A percentile compares a stretch with the other conserved stretches of the same genome.
Evolutionary conservation across 2,797 vertebrate genomes (phyloP).

Genomic region (Ptychadena robeensis): DNA sequence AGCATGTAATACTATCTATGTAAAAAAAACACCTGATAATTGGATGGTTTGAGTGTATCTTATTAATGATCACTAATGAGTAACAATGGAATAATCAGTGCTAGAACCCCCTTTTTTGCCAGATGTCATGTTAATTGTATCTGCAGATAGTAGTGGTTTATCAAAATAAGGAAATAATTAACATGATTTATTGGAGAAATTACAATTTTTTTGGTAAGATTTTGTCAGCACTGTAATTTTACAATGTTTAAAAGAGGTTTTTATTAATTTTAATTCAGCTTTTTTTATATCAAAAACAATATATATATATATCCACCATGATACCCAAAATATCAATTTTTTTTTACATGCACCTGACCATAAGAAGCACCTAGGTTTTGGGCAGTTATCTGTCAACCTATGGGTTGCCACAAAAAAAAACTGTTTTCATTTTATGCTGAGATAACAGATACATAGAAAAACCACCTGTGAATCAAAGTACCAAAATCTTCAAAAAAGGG

Average conservation of each 20-base stretch:
- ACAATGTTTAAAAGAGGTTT: slow-evolving; percentile 45
- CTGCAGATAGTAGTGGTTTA: slow-evolving; percentile 70
- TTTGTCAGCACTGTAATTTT: slow-evolving; percentile 64
- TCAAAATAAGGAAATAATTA: slow-evolving; percentile 72
- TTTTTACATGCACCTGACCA: too few relatives aligned
- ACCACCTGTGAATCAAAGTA: too few relatives aligned
- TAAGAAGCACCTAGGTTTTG: too few relatives aligned
- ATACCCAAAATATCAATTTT: too few relatives aligned
- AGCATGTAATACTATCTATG: slow-evolving; percentile 49
- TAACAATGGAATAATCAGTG: slow-evolving; percentile 72
- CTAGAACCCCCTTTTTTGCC: slow-evolving; percentile 68
- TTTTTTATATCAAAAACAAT: too few relatives aligned
- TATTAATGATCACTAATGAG: slow-evolving; percentile 74
- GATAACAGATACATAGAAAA: too few relatives aligned
- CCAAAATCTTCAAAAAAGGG: too few relatives aligned
- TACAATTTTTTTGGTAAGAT: slow-evolving; percentile 66
- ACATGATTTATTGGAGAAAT: slow-evolving; percentile 69
- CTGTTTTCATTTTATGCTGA: too few relatives aligned
- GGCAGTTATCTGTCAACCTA: too few relatives aligned
- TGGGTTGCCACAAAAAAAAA: too few relatives aligned
- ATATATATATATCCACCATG: too few relatives aligned
- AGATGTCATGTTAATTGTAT: slow-evolving; percentile 74
- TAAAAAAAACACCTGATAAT: slow-evolving; percentile 71
- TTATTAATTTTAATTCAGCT: too few relatives aligned
- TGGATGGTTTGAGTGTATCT: slow-evolving; percentile 69